These are phyloP conservation scores for Heliconius hortense DNA, from an alignment of 2,888 invertebrate genomes.

Conservation along the genomic window DNA sequence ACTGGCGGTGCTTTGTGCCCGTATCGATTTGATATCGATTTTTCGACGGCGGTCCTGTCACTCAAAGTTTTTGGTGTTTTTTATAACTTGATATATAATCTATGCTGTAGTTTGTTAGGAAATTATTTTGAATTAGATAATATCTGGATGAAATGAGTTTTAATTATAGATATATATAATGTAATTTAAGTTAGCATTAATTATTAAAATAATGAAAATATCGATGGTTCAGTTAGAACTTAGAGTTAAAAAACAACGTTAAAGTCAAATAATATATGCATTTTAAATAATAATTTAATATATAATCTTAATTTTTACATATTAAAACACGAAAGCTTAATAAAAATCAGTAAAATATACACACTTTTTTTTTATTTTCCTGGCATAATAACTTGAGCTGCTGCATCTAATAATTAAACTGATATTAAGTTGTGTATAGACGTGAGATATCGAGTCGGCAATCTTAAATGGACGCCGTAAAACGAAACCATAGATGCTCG, in stretches of 20 bases:
- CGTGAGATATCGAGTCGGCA: conserved; percentile 50
- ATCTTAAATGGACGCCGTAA: conserved; percentile 36
- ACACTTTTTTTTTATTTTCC: not conserved
- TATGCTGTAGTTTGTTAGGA: conserved; percentile 53
- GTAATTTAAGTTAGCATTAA: not conserved
- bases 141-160: conserved; percentile 7
- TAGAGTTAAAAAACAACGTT: no score
- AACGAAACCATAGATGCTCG: conserved; percentile 22
- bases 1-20: conserved; percentile 77
- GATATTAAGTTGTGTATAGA: conserved; percentile 77
- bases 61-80: conserved; percentile 75
- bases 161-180: not conserved
- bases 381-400: conserved; percentile 35
- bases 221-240: no score
- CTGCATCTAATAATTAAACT: conserved; percentile 60
- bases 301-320: no score
- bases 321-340: no score
- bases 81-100: conserved; percentile 62
- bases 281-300: no score
- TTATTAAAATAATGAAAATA: not conserved
- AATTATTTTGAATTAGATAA: conserved; percentile 22
- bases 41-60: conserved; percentile 80
- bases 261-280: no score
- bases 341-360: no score
- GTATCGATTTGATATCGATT: conserved; percentile 71